These are phyloP conservation scores for Hycleus cichorii DNA, from an alignment of 1,140 invertebrate genomes.

Conservation along the genomic window DNA sequence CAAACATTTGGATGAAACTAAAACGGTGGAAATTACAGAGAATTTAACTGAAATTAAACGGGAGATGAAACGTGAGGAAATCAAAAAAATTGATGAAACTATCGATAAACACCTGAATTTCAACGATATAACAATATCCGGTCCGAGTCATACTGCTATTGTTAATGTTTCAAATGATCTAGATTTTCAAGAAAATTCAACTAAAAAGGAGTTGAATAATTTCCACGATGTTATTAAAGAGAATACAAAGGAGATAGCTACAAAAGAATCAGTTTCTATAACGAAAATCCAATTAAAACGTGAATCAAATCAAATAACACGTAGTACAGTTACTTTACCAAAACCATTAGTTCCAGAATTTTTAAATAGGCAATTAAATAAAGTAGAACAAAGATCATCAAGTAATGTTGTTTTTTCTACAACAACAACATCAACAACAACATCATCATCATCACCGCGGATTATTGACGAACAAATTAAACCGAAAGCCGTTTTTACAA, in stretches of 20 bases:
- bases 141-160: conserved; percentile 38
- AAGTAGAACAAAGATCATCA: conserved; percentile 51
- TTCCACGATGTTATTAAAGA: conserved; percentile 1
- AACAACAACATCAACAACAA: neutral
- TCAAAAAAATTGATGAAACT: neutral
- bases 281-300: conserved; percentile 37
- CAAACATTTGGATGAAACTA: conserved; percentile 45
- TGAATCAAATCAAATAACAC: conserved; percentile 23
- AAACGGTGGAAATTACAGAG: neutral
- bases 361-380: conserved; percentile 60
- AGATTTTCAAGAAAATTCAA: conserved; percentile 6
- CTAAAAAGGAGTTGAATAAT: conserved; percentile 10
- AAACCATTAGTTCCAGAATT: conserved; percentile 53
- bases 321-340: conserved; percentile 24
- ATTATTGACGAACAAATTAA: conserved; percentile 20
- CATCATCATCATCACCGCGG: conserved; percentile 27
- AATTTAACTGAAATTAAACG: neutral
- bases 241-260: conserved; percentile 6
- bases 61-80: neutral
- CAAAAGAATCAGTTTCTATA: conserved; percentile 32
- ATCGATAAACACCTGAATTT: neutral
- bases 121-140: conserved; percentile 29
- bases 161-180: conserved; percentile 29
- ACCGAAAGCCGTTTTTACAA: conserved; percentile 16
- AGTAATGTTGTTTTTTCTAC: conserved; percentile 55